These are phyloP conservation scores for Patella depressa DNA, from an alignment of 2,888 invertebrate genomes.

Conservation along the genomic window DNA sequence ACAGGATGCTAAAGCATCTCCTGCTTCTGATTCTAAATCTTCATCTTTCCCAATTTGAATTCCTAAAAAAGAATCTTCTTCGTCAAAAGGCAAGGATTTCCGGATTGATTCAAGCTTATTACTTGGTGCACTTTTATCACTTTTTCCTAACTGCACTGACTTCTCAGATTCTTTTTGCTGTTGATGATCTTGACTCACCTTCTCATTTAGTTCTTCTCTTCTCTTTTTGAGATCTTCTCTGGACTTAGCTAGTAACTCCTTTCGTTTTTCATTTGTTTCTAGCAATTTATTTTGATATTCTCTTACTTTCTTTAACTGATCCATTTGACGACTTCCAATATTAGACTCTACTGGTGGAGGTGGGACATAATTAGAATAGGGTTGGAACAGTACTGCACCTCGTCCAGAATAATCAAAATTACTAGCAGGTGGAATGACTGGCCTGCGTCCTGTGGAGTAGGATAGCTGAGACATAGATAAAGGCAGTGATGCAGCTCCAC, in stretches of 20 bases:
- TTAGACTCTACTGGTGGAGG: conserved; percentile 16
- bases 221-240: conserved; percentile 53
- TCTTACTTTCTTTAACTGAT: conserved; percentile 37
- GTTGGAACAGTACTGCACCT: too few species aligned
- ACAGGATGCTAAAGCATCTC: conserved; percentile 16
- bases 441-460: too few species aligned
- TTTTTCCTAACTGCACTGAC: background rate
- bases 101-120: conserved; percentile 47
- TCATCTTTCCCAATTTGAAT: conserved; percentile 26
- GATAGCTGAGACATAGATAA: too few species aligned
- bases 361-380: background rate
- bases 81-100: conserved; percentile 57
- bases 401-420: too few species aligned
- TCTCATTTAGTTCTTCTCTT: conserved; percentile 37
- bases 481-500: too few species aligned
- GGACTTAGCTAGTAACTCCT: conserved; percentile 50
- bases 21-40: conserved; percentile 18
- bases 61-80: conserved; percentile 46
- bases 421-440: too few species aligned
- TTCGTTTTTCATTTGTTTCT: conserved; percentile 54
- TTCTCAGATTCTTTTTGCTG: background rate
- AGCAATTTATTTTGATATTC: conserved; percentile 57
- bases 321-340: conserved; percentile 37
- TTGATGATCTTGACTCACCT: background rate
- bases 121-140: background rate